Percentiles rank a stretch among this genome's conserved stretches.
Conservation (phyloP, 2,888 invertebrate genomes). For the Strigamia transsilvanica region DNA sequence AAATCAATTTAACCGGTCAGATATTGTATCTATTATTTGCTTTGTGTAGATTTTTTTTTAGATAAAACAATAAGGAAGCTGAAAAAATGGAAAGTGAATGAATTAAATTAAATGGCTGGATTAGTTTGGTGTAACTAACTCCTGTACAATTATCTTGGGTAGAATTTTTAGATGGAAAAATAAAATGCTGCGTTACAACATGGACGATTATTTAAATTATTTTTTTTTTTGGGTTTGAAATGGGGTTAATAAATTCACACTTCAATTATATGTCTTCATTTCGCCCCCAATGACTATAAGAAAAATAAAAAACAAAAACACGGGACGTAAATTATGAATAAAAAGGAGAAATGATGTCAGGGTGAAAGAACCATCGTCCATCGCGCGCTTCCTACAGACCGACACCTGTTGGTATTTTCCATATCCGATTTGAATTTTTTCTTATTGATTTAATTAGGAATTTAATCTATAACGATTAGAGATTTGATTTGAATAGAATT, state of each 20-base stretch:
- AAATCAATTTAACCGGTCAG: too few relatives aligned
- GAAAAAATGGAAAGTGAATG: not conserved
- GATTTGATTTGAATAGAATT: too few relatives aligned
- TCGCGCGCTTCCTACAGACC: not conserved
- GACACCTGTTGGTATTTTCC: not conserved
- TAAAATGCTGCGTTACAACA: not conserved
- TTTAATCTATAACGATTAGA: too few relatives aligned
- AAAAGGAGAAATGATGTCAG: not conserved
- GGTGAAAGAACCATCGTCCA: not conserved
- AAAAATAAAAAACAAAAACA: not conserved
- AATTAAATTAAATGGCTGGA: not conserved
- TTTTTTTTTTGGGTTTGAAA: not conserved
- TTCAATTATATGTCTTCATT: not conserved
- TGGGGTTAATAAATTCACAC: not conserved
- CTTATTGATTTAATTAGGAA: too few relatives aligned
- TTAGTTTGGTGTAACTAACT: slow-evolving; percentile 28
- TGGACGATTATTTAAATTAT: not conserved
- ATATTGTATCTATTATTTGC: too few relatives aligned
- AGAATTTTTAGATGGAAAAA: not conserved
- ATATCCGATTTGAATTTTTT: not conserved
- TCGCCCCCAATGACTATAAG: not conserved
- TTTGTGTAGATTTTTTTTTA: not conserved
- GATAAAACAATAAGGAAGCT: not conserved
- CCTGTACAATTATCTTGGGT: not conserved
- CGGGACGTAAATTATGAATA: not conserved